These are phyloP conservation scores for Creontiades dilutus DNA, from an alignment of 2,888 invertebrate species.

Conservation along the genomic window DNA sequence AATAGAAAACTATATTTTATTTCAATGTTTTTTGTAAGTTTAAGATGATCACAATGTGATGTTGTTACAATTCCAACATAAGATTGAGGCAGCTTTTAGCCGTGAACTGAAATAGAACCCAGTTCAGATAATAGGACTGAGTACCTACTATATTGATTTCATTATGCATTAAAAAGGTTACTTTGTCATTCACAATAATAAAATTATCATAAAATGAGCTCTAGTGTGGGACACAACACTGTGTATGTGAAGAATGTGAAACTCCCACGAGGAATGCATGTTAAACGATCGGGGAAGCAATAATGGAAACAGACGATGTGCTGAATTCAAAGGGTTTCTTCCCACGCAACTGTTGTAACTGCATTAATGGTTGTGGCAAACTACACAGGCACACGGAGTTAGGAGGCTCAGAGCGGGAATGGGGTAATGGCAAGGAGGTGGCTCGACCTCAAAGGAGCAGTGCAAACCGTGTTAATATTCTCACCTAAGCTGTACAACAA, in stretches of 20 bases:
- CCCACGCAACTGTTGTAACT: slow-evolving; percentile 22
- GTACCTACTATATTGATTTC: too few species aligned
- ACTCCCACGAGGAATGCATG: neutral
- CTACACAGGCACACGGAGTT: slow-evolving; percentile 26
- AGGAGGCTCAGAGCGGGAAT: slow-evolving; percentile 15
- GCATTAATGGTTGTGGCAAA: slow-evolving; percentile 46
- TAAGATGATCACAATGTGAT: too few species aligned
- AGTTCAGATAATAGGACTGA: too few species aligned
- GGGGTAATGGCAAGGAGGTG: slow-evolving; percentile 11
- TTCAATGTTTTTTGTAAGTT: too few species aligned
- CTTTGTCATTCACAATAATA: too few species aligned
- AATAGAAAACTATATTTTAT: too few species aligned
- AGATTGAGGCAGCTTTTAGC: too few species aligned
- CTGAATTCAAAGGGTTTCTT: slow-evolving; percentile 39
- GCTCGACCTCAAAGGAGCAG: slow-evolving; percentile 61
- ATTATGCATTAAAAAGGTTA: too few species aligned
- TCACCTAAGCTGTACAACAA: slow-evolving; percentile 67
- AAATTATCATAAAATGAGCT: too few species aligned
- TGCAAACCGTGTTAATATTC: slow-evolving; percentile 60
- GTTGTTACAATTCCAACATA: too few species aligned
- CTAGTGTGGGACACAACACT: too few species aligned
- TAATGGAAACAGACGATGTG: slow-evolving; percentile 9
- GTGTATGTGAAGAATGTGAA: neutral
- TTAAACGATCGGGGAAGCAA: neutral
- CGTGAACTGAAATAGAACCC: too few species aligned